These are phyloP conservation scores for Aporophyla nigra DNA, from an alignment of 2,888 invertebrate genomes.

Conservation along the genomic window DNA sequence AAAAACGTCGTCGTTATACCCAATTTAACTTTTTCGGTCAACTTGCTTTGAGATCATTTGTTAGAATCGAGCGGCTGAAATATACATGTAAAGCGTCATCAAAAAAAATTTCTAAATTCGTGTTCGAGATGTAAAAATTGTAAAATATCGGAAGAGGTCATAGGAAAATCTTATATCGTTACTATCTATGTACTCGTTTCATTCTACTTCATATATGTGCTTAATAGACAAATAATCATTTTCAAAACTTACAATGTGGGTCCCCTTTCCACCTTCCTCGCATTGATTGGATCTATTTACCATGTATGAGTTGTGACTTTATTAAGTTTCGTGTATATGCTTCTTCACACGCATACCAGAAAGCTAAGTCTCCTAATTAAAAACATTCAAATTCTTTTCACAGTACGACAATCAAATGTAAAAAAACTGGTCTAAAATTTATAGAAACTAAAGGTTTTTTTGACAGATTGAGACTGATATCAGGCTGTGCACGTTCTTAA, in stretches of 20 bases:
- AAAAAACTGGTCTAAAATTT: too few species aligned
- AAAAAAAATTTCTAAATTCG: constrained; percentile 33
- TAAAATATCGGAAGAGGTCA: constrained; percentile 36
- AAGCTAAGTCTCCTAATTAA: too few species aligned
- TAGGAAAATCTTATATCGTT: constrained; percentile 23
- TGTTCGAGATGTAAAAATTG: constrained; percentile 28
- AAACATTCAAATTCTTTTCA: too few species aligned
- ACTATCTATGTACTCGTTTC: neutral
- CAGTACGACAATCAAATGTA: too few species aligned
- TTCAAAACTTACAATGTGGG: neutral
- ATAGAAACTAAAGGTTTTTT: too few species aligned
- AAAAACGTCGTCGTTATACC: constrained; percentile 37
- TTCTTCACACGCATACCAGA: neutral
- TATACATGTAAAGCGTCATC: neutral
- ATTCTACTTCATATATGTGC: neutral
- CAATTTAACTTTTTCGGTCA: neutral
- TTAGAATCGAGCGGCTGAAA: constrained; percentile 10
- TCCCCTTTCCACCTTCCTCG: too few species aligned
- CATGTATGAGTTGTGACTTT: neutral
- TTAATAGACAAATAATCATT: neutral
- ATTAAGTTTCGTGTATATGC: neutral
- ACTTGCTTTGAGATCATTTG: neutral
- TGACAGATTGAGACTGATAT: too few species aligned
- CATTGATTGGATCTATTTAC: neutral
- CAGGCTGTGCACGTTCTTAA: too few species aligned